A percentile compares a stretch with the other conserved stretches of the same genome.
Evolutionary conservation across 2,888 invertebrate species (phyloP).

Genomic region (Platycheirus rosarum): DNA sequence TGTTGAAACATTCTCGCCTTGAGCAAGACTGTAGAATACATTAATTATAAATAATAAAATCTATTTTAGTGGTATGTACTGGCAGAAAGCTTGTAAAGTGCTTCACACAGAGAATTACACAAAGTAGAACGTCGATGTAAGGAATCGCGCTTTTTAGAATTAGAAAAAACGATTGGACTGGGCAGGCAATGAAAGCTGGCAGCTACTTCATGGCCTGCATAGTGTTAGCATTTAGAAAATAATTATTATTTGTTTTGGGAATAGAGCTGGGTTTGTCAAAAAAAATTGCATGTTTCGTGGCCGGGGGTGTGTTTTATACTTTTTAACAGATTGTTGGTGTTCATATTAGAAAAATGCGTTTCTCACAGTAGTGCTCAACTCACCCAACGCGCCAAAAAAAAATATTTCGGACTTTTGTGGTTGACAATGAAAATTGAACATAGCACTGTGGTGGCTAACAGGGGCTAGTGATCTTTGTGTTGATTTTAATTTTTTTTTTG

Average conservation of each 20-base stretch:
- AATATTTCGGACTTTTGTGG: slow-evolving; percentile 11
- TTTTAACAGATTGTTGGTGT: no score
- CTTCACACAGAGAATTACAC: slow-evolving; percentile 9
- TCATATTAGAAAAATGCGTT: no score
- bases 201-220: neutral
- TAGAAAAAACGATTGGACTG: neutral
- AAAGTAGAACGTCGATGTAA: neutral
- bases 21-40: slow-evolving; percentile 13
- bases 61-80: slow-evolving; percentile 53
- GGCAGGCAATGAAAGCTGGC: neutral
- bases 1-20: slow-evolving; percentile 23
- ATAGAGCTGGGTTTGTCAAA: no score
- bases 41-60: slow-evolving; percentile 51
- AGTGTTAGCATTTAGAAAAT: no score
- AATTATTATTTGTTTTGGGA: no score
- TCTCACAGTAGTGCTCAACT: no score
- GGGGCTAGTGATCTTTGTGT: slow-evolving; percentile 10
- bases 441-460: slow-evolving; percentile 26
- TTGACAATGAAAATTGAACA: neutral
- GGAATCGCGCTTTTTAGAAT: neutral
- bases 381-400: slow-evolving; percentile 66
- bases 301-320: no score
- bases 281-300: neutral
- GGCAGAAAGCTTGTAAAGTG: slow-evolving; percentile 41
- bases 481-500: no score